These are phyloP conservation scores for Pleuronectes platessa DNA, from an alignment of 2,113 vertebrate genomes.

Conservation along the genomic window DNA sequence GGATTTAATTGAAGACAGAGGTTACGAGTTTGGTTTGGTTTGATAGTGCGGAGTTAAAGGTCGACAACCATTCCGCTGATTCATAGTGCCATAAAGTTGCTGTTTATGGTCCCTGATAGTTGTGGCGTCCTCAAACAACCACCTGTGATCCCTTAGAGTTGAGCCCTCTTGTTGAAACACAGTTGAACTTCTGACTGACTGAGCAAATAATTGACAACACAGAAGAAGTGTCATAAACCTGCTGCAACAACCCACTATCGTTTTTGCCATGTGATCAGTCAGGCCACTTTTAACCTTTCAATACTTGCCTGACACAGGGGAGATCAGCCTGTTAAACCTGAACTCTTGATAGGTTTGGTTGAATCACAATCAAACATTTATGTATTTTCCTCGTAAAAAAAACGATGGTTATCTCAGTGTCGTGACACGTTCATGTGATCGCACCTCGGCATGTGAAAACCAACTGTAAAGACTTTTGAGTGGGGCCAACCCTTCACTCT, in stretches of 20 bases:
- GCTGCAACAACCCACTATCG: background rate
- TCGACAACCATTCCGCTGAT: constrained; percentile 55
- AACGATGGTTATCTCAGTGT: background rate
- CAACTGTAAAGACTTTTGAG: background rate
- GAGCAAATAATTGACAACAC: constrained; percentile 63
- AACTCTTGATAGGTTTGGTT: background rate
- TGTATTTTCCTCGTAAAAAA: constrained; percentile 24
- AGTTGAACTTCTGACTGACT: constrained; percentile 45
- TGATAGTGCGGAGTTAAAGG: constrained; percentile 57
- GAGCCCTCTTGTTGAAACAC: constrained; percentile 13
- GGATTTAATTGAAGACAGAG: constrained; percentile 27
- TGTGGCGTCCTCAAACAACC: constrained; percentile 54
- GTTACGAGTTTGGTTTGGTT: constrained; percentile 28
- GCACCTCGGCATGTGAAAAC: constrained; percentile 29
- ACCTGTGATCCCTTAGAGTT: constrained; percentile 11
- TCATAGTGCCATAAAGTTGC: constrained; percentile 49
- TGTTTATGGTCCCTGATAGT: constrained; percentile 57
- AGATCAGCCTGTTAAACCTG: background rate
- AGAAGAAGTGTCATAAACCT: constrained; percentile 23
- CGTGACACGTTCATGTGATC: constrained; percentile 42
- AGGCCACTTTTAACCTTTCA: background rate
- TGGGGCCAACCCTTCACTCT: background rate
- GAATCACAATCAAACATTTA: constrained; percentile 24
- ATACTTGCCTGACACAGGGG: background rate
- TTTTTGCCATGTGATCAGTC: constrained; percentile 5